Evolutionary conservation across 2,888 invertebrate species (phyloP).

Genomic region (Mesorhabditis belari): DNA sequence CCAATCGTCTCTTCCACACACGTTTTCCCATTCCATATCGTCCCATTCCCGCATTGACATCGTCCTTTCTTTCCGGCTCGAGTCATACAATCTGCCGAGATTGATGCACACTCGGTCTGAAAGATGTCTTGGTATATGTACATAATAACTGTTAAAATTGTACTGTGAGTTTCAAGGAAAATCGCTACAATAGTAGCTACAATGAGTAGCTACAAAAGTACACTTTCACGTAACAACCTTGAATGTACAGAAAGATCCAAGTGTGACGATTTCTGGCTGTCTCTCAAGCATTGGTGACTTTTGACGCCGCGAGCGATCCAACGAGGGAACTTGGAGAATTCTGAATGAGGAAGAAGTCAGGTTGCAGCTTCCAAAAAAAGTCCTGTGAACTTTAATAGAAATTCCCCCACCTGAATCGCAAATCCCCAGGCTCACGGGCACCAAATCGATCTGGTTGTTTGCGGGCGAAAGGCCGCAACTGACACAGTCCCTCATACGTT

Average conservation of each 20-base stretch:
- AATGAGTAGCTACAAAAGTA: too few species aligned
- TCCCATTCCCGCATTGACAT: background rate
- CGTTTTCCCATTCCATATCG: background rate
- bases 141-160: too few species aligned
- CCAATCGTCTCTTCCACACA: background rate
- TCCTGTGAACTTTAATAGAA: too few species aligned
- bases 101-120: background rate
- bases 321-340: background rate
- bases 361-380: too few species aligned
- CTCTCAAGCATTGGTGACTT: background rate
- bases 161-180: too few species aligned
- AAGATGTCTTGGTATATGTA: too few species aligned
- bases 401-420: too few species aligned
- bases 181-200: too few species aligned
- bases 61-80: background rate
- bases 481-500: conserved; percentile 76
- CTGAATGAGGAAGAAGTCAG: too few species aligned
- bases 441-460: conserved; percentile 71
- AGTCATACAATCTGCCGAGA: background rate
- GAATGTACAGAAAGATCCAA: background rate
- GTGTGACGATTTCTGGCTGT: background rate
- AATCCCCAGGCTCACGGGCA: conserved; percentile 61
- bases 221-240: too few species aligned
- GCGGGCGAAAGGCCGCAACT: conserved; percentile 68
- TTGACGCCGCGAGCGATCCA: background rate